Evolutionary conservation across 1,140 invertebrate species (phyloP).

Genomic region (Microplitis demolitor): DNA sequence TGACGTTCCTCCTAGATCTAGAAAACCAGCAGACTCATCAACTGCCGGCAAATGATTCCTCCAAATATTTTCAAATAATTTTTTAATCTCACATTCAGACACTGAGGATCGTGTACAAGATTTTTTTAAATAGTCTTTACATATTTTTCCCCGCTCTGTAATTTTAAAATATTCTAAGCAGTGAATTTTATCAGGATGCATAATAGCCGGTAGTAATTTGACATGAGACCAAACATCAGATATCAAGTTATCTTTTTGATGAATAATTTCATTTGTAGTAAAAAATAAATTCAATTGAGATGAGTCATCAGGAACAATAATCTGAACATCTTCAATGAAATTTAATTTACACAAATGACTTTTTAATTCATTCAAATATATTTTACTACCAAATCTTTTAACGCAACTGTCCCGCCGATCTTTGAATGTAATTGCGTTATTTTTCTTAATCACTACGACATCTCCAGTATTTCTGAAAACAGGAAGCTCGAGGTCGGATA

Average conservation of each 20-base stretch:
- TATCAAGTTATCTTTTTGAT: conserved; percentile 45
- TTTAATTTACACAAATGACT: conserved; percentile 56
- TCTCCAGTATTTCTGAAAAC: conserved; percentile 74
- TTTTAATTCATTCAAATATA: conserved; percentile 69
- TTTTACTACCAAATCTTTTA: conserved; percentile 76
- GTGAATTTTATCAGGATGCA: conserved; percentile 49
- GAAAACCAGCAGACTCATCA: conserved; percentile 50
- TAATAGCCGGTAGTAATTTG: conserved; percentile 32
- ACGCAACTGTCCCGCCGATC: conserved; percentile 70
- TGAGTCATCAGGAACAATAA: conserved; percentile 57
- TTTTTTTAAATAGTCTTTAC: conserved; percentile 35
- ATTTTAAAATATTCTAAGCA: conserved; percentile 40
- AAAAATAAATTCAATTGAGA: conserved; percentile 62
- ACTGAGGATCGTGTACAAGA: conserved; percentile 13
- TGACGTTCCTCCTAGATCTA: conserved; percentile 60
- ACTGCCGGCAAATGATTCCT: conserved; percentile 36
- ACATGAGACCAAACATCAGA: conserved; percentile 52
- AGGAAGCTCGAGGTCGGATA: conserved; percentile 45
- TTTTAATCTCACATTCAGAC: neutral
- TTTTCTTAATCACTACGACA: conserved; percentile 61
- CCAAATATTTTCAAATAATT: conserved; percentile 49
- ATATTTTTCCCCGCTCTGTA: conserved; percentile 50
- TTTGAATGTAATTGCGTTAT: conserved; percentile 66
- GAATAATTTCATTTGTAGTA: conserved; percentile 16
- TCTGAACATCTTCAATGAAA: conserved; percentile 59